Evolutionary conservation across 2,113 vertebrate species (phyloP).

Genomic region (Pseudorasbora parva): DNA sequence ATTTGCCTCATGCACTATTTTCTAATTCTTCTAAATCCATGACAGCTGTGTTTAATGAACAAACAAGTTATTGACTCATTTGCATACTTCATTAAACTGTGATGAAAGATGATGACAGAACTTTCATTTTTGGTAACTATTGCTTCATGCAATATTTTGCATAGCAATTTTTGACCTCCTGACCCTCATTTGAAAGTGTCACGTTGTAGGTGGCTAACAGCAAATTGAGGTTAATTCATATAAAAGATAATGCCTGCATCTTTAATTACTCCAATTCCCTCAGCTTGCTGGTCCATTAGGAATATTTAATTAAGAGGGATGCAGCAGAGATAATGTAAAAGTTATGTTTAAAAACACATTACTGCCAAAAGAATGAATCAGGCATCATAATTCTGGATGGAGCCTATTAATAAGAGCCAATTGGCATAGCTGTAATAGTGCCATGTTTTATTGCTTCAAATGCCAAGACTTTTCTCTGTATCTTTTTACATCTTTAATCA

Average conservation of each 20-base stretch:
- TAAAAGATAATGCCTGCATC: conserved; percentile 28
- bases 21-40: no score
- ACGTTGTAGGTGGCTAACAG: not conserved
- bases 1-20: no score
- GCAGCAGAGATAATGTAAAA: conserved; percentile 35
- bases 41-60: no score
- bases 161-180: not conserved
- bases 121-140: no score
- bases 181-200: conserved; percentile 26
- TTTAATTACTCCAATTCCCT: conserved; percentile 47
- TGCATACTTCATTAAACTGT: no score
- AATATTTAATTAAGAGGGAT: conserved; percentile 53
- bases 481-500: not conserved
- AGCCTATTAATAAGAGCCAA: conserved; percentile 17
- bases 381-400: conserved; percentile 47
- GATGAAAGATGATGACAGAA: no score
- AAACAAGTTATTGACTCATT: no score
- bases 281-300: conserved; percentile 38
- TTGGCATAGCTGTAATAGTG: not conserved
- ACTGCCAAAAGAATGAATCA: conserved; percentile 58
- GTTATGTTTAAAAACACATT: conserved; percentile 29
- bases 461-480: not conserved
- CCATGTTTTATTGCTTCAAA: conserved; percentile 13
- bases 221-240: conserved; percentile 34
- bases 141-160: no score